phyloP scores from a whole-genome alignment of 2,797 vertebrate species.

The Discoglossus pictus region DNA sequence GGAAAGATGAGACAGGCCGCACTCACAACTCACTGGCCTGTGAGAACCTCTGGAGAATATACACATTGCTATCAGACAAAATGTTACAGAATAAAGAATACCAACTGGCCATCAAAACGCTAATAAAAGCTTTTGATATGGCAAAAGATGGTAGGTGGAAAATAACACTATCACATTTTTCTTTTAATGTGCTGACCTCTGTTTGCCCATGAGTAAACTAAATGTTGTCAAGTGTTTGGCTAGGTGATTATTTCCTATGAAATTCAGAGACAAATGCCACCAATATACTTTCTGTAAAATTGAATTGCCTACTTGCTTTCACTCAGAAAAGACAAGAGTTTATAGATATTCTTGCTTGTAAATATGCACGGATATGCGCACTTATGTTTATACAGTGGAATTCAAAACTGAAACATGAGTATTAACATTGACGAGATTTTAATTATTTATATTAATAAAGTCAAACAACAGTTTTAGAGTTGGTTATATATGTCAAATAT shows the following conservation, averaged over 20 bases:
- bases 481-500: no score
- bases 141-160: slow-evolving; percentile 72
- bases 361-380: slow-evolving; percentile 46
- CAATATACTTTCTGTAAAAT: slow-evolving; percentile 60
- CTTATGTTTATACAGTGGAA: no score
- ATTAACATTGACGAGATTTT: no score
- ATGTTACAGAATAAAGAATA: slow-evolving; percentile 71
- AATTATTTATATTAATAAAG: no score
- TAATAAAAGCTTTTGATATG: slow-evolving; percentile 75
- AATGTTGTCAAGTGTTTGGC: slow-evolving; percentile 56
- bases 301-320: slow-evolving; percentile 58
- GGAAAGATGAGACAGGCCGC: slow-evolving; percentile 64
- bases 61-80: slow-evolving; percentile 70
- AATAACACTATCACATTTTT: slow-evolving; percentile 56
- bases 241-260: slow-evolving; percentile 64
- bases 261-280: slow-evolving; percentile 68
- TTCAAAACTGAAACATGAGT: no score
- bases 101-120: slow-evolving; percentile 71
- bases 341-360: slow-evolving; percentile 58
- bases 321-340: no score
- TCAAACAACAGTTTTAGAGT: no score
- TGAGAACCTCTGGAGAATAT: slow-evolving; percentile 70
- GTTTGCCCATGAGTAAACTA: slow-evolving; percentile 59
- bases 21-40: slow-evolving; percentile 65
- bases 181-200: slow-evolving; percentile 53